Percentiles rank a stretch among this genome's conserved stretches.
phyloP scores from a whole-genome alignment of 2,113 vertebrate species.

The Piprites chloris region DNA sequence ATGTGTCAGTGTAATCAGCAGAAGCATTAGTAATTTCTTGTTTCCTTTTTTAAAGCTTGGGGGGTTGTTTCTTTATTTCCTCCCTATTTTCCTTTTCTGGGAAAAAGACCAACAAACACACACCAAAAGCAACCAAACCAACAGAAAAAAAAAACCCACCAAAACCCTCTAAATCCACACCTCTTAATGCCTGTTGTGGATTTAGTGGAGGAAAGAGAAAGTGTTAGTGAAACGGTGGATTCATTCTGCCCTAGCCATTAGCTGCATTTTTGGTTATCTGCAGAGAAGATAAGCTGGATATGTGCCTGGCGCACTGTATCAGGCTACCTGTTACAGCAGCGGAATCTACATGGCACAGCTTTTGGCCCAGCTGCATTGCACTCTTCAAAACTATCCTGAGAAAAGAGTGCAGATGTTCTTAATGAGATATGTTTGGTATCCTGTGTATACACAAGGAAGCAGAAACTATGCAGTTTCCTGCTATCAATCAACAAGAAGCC shows the following conservation, averaged over 20 bases:
- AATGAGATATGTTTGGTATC: constrained; percentile 35
- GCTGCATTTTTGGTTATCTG: background rate
- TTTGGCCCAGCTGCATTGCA: background rate
- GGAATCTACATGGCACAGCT: background rate
- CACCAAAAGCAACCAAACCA: background rate
- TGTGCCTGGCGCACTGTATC: background rate
- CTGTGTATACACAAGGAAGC: constrained; percentile 24
- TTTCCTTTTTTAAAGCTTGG: background rate
- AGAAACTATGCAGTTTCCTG: constrained; percentile 31
- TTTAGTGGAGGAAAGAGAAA: background rate
- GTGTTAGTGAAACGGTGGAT: background rate
- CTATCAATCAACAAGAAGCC: background rate
- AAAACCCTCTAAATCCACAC: background rate
- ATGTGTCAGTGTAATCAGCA: background rate
- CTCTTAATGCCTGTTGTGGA: background rate
- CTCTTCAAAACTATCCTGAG: background rate
- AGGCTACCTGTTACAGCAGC: background rate
- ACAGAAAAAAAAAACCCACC: background rate
- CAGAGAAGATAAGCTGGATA: background rate
- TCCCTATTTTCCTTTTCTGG: background rate
- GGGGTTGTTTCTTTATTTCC: background rate
- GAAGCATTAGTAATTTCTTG: background rate
- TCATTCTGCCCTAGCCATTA: background rate
- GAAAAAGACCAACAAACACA: background rate
- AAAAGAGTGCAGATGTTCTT: constrained; percentile 25